Conservation (phyloP, 2,888 invertebrate genomes). For the Pantelozetes paolii region DNA sequence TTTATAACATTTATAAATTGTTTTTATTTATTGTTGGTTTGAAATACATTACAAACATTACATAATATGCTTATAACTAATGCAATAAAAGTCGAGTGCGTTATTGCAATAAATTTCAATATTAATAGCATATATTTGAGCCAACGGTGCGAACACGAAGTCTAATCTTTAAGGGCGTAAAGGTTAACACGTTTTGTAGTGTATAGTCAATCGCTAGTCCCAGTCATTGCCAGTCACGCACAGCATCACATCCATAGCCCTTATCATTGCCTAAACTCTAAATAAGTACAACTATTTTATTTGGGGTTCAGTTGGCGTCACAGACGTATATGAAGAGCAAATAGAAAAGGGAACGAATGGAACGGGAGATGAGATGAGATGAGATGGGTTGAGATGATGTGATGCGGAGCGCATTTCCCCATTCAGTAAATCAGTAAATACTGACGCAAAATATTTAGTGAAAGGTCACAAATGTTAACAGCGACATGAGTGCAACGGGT, state of each 20-base stretch:
- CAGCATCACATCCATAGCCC: neutral
- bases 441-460: constrained; percentile 23
- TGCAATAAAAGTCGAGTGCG: constrained; percentile 12
- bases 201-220: constrained; percentile 27
- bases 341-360: constrained; percentile 29
- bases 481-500: constrained; percentile 29
- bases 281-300: constrained; percentile 28
- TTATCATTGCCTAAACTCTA: constrained; percentile 30
- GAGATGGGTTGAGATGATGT: constrained; percentile 13
- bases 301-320: constrained; percentile 10
- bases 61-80: neutral
- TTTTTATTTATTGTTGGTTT: constrained; percentile 28
- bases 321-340: constrained; percentile 5
- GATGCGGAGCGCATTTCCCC: constrained; percentile 1
- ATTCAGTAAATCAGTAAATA: neutral
- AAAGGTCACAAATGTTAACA: constrained; percentile 32
- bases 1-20: neutral
- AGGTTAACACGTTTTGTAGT: constrained; percentile 35
- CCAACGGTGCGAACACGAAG: constrained; percentile 6
- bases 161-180: constrained; percentile 36
- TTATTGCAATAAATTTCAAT: constrained; percentile 33
- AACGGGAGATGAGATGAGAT: neutral
- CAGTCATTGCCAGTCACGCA: neutral
- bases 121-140: constrained; percentile 30
- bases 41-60: constrained; percentile 17